Conservation (phyloP, 2,888 invertebrate species). For the Barypeithes pellucidus region DNA sequence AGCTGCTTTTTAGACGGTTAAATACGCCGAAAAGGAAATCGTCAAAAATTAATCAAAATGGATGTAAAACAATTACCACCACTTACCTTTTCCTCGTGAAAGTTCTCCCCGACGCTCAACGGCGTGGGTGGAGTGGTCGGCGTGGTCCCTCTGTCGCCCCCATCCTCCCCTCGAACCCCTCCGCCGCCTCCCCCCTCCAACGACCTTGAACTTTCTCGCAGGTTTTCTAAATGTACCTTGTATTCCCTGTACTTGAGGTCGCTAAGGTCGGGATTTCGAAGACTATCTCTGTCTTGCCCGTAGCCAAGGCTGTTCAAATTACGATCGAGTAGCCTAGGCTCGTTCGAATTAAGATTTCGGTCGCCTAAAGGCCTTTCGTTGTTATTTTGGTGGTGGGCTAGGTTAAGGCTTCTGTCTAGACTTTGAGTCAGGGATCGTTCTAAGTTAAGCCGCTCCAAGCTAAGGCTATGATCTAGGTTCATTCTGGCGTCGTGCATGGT, state of each 20-base stretch:
- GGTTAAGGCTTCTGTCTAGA: slow-evolving; percentile 60
- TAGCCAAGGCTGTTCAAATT: slow-evolving; percentile 59
- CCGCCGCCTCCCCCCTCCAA: slow-evolving; percentile 60
- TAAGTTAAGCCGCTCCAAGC: slow-evolving; percentile 65
- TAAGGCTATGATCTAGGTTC: slow-evolving; percentile 64
- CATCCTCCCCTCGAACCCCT: slow-evolving; percentile 60
- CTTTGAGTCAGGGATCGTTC: slow-evolving; percentile 65
- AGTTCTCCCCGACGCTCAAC: slow-evolving; percentile 70
- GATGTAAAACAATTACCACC: slow-evolving; percentile 21
- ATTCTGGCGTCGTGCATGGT: slow-evolving; percentile 61
- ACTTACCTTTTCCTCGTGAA: slow-evolving; percentile 70
- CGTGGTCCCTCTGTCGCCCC: slow-evolving; percentile 65
- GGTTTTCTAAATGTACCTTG: slow-evolving; percentile 69
- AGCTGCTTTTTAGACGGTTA: neutral
- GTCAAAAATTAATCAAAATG: slow-evolving; percentile 13
- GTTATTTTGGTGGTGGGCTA: slow-evolving; percentile 56
- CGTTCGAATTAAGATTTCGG: slow-evolving; percentile 62
- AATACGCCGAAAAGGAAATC: slow-evolving; percentile 3
- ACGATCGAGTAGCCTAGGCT: slow-evolving; percentile 55
- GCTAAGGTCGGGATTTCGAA: slow-evolving; percentile 49
- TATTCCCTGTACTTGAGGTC: slow-evolving; percentile 69
- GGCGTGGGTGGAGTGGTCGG: slow-evolving; percentile 72
- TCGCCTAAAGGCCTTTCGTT: slow-evolving; percentile 63
- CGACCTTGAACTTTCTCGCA: slow-evolving; percentile 65
- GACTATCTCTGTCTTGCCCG: slow-evolving; percentile 44